Evolutionary conservation across 2,797 vertebrate genomes (phyloP), one percentile per base, ranked within the genome.

Genomic region (Selene dorsalis): DNA sequence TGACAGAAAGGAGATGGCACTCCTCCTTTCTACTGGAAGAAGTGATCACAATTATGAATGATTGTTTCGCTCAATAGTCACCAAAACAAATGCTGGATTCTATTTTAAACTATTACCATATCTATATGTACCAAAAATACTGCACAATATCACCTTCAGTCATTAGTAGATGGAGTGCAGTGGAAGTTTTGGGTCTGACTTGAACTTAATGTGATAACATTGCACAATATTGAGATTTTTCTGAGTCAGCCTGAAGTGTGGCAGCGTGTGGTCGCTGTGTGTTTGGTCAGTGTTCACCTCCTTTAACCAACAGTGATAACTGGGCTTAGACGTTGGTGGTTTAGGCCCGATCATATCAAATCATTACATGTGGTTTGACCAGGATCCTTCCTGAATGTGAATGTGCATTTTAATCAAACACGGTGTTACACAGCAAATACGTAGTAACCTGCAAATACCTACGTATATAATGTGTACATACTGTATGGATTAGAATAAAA

Each of bases 281-380:
- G 68, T 75, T 84, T 80, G 59, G 67, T 75, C 47, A 80, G 56
- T 0, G 6, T 41, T 73, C 30, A 13, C 79, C 82, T 82, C 85
- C 85, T 71, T 84, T 24, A 74, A 80, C 73, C 53, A 87, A 87
- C 79, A 87, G 53, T 72, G 73, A 84, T 84, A 77, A 64, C 11
- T 55, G 13, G 32, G 14, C 57, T 48, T 6, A 60, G 68, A 61
- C 9, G 2, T 41, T 26, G 26, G 11, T 65, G 26, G 61, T 65
- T 85, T 73, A 28, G 56, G 48, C 20, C 18, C 39, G 26, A 38
- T 43, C 38, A 24, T 45, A 69, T 38, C 22, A 39, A 56, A 61
- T 1, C 70, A n/a, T n/a, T n/a, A n/a, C n/a, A 52, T 65, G 56
- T 70, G 63, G 43, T 58, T 73, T 76, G 55, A 53, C 30, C 11